A percentile compares a stretch with the other conserved stretches of the same genome.
Conservation (phyloP, 2,888 invertebrate species). For the Sphecodes monilicornis region DNA sequence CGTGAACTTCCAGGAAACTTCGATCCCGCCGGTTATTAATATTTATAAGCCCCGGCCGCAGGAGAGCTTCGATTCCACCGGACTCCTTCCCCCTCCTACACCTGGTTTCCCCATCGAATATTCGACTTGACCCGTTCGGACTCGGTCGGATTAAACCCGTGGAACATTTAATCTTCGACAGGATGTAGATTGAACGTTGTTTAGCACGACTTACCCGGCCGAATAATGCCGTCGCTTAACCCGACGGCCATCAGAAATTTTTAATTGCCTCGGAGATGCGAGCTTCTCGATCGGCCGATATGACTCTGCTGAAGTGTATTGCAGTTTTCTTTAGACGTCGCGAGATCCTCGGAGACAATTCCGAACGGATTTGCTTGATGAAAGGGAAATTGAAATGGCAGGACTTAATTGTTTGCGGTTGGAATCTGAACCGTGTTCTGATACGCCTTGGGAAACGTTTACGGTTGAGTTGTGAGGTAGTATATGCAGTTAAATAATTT, state of each 20-base stretch:
- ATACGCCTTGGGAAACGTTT: neutral
- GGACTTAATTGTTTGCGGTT: neutral
- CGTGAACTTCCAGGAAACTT: slow-evolving; percentile 14
- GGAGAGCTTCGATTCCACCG: neutral
- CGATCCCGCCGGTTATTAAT: slow-evolving; percentile 23
- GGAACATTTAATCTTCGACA: neutral
- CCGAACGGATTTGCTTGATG: neutral
- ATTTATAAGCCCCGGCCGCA: slow-evolving; percentile 11
- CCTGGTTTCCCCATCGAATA: neutral
- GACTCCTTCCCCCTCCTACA: neutral
- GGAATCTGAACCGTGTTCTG: neutral
- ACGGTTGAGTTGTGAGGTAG: too few relatives aligned
- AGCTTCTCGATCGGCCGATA: neutral
- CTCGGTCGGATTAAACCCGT: neutral
- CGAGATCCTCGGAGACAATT: neutral
- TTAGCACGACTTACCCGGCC: neutral
- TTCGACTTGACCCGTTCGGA: slow-evolving; percentile 4
- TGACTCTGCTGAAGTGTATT: neutral
- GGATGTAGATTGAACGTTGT: neutral
- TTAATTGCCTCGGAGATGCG: slow-evolving; percentile 24
- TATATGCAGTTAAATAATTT: neutral
- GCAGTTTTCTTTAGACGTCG: neutral
- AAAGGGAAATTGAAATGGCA: neutral
- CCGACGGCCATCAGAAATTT: slow-evolving; percentile 2
- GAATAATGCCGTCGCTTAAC: slow-evolving; percentile 5